A percentile compares a stretch with the other conserved stretches of the same genome.
Conservation (phyloP, 2,113 vertebrate species). For the Gymnorhina tibicen region DNA sequence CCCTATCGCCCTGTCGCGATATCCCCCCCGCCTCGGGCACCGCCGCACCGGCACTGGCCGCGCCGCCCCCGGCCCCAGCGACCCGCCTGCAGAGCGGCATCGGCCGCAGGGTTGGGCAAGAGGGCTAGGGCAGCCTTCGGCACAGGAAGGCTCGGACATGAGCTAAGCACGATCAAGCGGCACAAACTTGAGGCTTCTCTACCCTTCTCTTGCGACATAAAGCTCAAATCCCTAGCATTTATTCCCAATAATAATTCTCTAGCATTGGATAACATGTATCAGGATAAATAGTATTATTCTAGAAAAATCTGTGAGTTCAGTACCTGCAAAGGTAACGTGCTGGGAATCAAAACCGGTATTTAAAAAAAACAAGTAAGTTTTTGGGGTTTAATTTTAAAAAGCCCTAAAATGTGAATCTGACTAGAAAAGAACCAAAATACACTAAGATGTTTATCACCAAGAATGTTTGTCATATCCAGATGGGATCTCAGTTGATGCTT, state of each 20-base stretch:
- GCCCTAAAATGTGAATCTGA: not conserved
- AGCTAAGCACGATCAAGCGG: not conserved
- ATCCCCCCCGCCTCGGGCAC: not conserved
- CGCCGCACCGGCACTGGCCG: not conserved
- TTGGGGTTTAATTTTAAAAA: not conserved
- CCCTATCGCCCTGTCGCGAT: not conserved
- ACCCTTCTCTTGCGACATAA: not conserved
- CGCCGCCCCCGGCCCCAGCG: not conserved
- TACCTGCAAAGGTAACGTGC: rapidly evolving
- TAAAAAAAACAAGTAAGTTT: rapidly evolving
- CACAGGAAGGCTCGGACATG: not conserved
- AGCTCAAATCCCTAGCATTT: not conserved
- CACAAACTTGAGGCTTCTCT: rapidly evolving
- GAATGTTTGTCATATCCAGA: rapidly evolving
- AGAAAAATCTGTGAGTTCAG: not conserved
- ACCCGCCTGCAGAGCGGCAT: not conserved
- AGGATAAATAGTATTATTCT: not conserved
- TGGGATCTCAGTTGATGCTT: too few species aligned
- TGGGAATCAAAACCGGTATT: rapidly evolving
- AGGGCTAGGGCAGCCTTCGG: not conserved
- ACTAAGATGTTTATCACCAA: not conserved
- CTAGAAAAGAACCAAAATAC: not conserved
- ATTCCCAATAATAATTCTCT: not conserved
- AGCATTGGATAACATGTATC: rapidly evolving
- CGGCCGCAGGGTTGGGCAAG: not conserved